Evolutionary conservation across 1,140 invertebrate species (phyloP), one percentile per base, ranked within the genome.

Genomic region (Rhizoglyphus robini): DNA sequence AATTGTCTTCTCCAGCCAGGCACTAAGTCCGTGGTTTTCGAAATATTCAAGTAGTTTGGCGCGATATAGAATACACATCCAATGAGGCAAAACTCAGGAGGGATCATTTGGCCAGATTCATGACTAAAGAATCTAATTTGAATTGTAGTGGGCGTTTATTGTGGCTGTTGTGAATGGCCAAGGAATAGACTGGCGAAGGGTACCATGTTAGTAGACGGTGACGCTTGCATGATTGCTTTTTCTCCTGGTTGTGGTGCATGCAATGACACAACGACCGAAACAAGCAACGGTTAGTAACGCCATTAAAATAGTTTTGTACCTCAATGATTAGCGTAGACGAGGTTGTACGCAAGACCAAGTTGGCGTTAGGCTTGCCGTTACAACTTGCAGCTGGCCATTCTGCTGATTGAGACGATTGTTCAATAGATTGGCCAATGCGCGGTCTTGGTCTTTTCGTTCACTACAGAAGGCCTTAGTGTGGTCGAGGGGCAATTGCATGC

Each of bases 361-460:
- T n/a, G n/a, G n/a, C n/a, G n/a, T n/a, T n/a, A n/a, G n/a, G n/a
- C n/a, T n/a, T n/a, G n/a, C n/a, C n/a, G n/a, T n/a, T n/a, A n/a
- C n/a, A n/a, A n/a, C n/a, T 41, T 41, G 36, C 18, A 11, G 36
- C 30, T 51, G 34, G 13, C 27, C 11, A 13, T 62, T 4, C 25
- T 48, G 15, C 80, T 70, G 74, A 32, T 88, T 86, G 34, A 95
- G 78, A 48, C 91, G 82, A 73, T 85, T 94, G 70, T 86, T 95
- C 54, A 96, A 78, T 85, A 96, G 89, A 75, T 94, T 93, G 5
- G 92, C 91, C 25, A 97, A 76, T 0, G 92, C n/a, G n/a, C 92
- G 1, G 91, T 95, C 80, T 96, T 96, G 4, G 92, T 94, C 75
- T 92, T 92, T 0, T 88, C 83, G 73, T 90, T 91, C 34, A 92